Percentiles rank a stretch among this genome's conserved stretches.
Conservation (phyloP, 2,888 invertebrate species). For the Callosobruchus maculatus region DNA sequence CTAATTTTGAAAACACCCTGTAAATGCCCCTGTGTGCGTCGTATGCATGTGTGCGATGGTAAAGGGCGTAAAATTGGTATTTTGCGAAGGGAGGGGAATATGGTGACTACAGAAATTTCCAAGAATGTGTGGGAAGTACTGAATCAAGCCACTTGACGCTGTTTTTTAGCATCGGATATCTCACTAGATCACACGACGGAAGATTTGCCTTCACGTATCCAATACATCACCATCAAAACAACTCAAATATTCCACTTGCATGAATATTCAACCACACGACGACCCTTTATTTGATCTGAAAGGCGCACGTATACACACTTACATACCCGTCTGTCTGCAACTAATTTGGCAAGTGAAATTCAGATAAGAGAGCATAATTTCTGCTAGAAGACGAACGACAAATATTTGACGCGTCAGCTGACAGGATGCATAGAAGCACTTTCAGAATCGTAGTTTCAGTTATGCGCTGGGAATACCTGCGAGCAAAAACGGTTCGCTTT, state of each 20-base stretch:
- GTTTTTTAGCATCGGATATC: too few relatives aligned
- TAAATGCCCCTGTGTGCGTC: too few relatives aligned
- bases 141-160: too few relatives aligned
- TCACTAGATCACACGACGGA: too few relatives aligned
- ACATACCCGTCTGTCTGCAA: neutral
- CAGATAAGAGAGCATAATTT: neutral
- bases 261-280: neutral
- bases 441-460: neutral
- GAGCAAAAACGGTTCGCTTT: neutral
- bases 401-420: neutral
- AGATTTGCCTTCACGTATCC: too few relatives aligned
- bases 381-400: neutral
- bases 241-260: neutral
- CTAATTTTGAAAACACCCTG: too few relatives aligned
- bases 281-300: neutral
- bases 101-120: too few relatives aligned
- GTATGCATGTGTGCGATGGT: too few relatives aligned
- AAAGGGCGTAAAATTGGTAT: too few relatives aligned
- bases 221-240: neutral
- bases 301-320: neutral
- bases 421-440: neutral
- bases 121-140: too few relatives aligned
- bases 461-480: neutral
- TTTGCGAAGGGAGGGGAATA: too few relatives aligned
- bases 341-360: neutral